A percentile compares a stretch with the other conserved stretches of the same genome.
phyloP scores from a whole-genome alignment of 1,140 invertebrate species.

The Heliothis subflexa region DNA sequence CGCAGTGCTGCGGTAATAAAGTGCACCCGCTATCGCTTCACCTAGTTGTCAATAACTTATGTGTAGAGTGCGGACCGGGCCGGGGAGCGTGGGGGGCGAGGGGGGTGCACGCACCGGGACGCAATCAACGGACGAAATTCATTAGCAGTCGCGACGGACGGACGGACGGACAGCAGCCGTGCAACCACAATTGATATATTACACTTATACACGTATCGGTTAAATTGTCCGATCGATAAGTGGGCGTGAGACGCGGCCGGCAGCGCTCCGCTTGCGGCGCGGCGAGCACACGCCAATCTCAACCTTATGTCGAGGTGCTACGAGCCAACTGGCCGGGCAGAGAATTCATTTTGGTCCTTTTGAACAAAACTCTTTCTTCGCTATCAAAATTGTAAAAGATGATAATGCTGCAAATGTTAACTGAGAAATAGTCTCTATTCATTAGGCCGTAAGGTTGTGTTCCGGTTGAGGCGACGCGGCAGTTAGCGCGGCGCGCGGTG shows the following conservation, averaged over 20 bases:
- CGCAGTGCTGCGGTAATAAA: constrained; percentile 7
- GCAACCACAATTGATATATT: constrained; percentile 71
- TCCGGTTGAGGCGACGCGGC: neutral
- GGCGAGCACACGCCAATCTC: neutral
- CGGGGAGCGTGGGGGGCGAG: neutral
- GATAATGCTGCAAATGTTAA: constrained; percentile 7
- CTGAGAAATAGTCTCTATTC: constrained; percentile 13
- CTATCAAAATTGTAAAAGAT: neutral
- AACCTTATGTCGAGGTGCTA: neutral
- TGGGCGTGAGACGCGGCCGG: constrained; percentile 67
- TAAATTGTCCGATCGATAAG: constrained; percentile 80
- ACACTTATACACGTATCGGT: constrained; percentile 75
- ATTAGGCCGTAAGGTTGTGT: neutral
- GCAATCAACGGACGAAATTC: constrained; percentile 54
- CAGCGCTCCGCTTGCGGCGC: constrained; percentile 37
- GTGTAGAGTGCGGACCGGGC: neutral
- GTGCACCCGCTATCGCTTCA: constrained; percentile 27
- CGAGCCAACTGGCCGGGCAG: too few relatives aligned
- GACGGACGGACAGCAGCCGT: constrained; percentile 51
- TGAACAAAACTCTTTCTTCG: neutral
- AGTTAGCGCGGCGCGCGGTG: neutral
- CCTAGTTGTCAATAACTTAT: constrained; percentile 42
- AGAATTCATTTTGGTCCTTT: constrained; percentile 8
- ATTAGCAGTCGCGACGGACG: constrained; percentile 62
- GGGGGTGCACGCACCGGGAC: neutral